A percentile compares a stretch with the other conserved stretches of the same genome.
Conservation (phyloP, 2,888 invertebrate species). For the Leucophenga montana region DNA sequence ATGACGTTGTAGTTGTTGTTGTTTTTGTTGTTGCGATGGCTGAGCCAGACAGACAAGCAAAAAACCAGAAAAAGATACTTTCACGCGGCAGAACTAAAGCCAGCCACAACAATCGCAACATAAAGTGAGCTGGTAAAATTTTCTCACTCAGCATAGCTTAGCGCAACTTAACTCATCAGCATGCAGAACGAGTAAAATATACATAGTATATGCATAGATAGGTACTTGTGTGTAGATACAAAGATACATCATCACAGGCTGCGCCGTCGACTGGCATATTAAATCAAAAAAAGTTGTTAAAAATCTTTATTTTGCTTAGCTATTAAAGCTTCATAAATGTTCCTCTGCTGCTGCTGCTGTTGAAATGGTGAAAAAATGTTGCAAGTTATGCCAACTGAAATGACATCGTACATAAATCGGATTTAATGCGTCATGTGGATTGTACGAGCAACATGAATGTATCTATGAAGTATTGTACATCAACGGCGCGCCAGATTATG, state of each 20-base stretch:
- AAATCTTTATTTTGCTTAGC: background rate
- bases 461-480: no score
- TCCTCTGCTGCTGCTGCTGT: constrained; percentile 26
- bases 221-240: no score
- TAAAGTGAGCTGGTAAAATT: background rate
- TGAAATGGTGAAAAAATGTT: constrained; percentile 4
- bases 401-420: background rate
- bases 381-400: background rate
- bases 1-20: constrained; percentile 25
- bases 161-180: background rate
- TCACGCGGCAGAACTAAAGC: background rate
- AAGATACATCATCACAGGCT: constrained; percentile 6
- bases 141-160: background rate
- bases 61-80: background rate
- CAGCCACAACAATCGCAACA: background rate
- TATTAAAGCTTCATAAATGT: constrained; percentile 15
- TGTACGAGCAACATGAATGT: no score
- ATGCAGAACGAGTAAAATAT: no score
- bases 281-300: constrained; percentile 56
- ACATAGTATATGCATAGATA: no score
- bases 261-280: constrained; percentile 59
- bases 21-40: constrained; percentile 1
- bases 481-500: no score
- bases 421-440: no score
- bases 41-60: background rate